Conservation (phyloP, 2,888 invertebrate species). For the Kryphioiulus occultus region DNA sequence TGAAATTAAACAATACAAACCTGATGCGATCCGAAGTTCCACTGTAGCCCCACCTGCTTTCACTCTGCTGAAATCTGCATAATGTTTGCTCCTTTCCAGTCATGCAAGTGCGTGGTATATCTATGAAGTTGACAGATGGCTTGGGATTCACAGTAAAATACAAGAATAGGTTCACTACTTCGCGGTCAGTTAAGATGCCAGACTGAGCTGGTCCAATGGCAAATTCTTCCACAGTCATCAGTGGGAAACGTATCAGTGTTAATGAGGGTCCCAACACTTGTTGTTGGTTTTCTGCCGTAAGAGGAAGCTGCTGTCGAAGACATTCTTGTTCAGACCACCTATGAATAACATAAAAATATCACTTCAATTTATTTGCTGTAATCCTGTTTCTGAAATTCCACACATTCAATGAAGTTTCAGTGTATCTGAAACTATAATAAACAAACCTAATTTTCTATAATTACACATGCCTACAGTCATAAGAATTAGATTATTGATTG, state of each 20-base stretch:
- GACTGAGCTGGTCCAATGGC: slow-evolving; percentile 79
- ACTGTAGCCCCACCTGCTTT: slow-evolving; percentile 83
- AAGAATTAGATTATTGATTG: no score
- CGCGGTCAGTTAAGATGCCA: slow-evolving; percentile 76
- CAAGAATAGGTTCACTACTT: slow-evolving; percentile 76
- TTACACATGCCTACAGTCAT: no score
- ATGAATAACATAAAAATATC: slow-evolving; percentile 51
- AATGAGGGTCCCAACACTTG: slow-evolving; percentile 74
- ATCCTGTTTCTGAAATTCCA: no score
- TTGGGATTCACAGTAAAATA: slow-evolving; percentile 79
- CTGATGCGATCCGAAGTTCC: slow-evolving; percentile 82
- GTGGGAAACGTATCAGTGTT: slow-evolving; percentile 77
- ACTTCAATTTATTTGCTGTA: background rate
- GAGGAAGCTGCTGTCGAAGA: slow-evolving; percentile 70
- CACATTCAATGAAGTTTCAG: no score
- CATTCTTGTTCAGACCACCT: slow-evolving; percentile 81
- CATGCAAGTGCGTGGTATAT: slow-evolving; percentile 77
- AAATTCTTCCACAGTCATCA: slow-evolving; percentile 87
- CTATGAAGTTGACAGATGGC: slow-evolving; percentile 74
- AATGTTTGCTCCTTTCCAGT: slow-evolving; percentile 80
- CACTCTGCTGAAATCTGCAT: slow-evolving; percentile 77
- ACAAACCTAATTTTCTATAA: no score
- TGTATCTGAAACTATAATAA: no score
- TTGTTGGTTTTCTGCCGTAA: slow-evolving; percentile 74
- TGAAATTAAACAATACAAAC: slow-evolving; percentile 59